Conservation (phyloP, 2,888 invertebrate genomes). For the Drosophila peninsularis region DNA sequence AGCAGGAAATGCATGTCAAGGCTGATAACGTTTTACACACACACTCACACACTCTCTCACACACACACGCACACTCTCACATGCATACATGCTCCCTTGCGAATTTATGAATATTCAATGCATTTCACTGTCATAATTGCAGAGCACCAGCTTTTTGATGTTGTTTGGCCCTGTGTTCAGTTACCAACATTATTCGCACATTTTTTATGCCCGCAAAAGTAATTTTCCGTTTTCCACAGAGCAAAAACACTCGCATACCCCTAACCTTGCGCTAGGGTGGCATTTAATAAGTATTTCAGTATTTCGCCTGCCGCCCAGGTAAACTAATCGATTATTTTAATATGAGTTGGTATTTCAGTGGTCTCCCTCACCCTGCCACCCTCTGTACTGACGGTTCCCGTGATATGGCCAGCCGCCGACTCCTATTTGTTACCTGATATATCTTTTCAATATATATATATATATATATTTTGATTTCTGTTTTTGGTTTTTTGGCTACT, state of each 20-base stretch:
- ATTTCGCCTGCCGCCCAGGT: conserved; percentile 34
- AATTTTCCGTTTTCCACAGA: conserved; percentile 30
- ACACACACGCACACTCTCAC: not conserved
- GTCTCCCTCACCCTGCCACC: not conserved
- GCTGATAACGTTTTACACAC: conserved; percentile 62
- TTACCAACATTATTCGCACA: conserved; percentile 43
- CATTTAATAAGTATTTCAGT: conserved; percentile 17
- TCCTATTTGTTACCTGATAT: conserved; percentile 18
- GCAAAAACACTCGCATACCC: conserved; percentile 9
- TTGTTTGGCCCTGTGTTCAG: conserved; percentile 38
- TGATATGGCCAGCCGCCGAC: conserved; percentile 4
- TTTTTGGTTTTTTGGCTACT: conserved; percentile 40
- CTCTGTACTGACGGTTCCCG: conserved; percentile 5
- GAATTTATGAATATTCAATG: conserved; percentile 73
- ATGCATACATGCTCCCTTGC: conserved; percentile 16
- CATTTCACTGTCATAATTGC: conserved; percentile 75
- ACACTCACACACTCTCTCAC: conserved; percentile 27
- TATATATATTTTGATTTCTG: conserved; percentile 1
- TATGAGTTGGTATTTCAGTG: conserved; percentile 51
- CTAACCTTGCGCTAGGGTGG: conserved; percentile 13
- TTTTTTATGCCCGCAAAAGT: conserved; percentile 18
- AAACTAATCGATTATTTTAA: conserved; percentile 63
- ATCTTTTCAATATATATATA: too few species aligned
- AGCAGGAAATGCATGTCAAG: conserved; percentile 72
- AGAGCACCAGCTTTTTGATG: conserved; percentile 59